phyloP scores from a whole-genome alignment of 2,888 invertebrate genomes.

The Eupithecia exiguata region DNA sequence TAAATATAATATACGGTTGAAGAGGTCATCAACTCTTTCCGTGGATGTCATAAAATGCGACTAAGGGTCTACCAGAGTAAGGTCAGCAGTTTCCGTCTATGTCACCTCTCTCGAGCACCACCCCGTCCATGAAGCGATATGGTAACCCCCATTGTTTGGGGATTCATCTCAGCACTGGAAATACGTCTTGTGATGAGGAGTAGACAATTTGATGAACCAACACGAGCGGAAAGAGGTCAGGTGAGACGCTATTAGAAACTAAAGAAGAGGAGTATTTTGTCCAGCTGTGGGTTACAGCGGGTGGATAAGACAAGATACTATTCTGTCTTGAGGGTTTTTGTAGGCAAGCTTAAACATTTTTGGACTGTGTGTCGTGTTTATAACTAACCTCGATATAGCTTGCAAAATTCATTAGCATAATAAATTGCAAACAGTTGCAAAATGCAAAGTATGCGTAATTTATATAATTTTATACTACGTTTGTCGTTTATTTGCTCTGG shows the following conservation, averaged over 20 bases:
- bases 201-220: too few species aligned
- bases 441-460: slow-evolving; percentile 45
- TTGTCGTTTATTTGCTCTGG: slow-evolving; percentile 19
- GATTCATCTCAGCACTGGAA: too few species aligned
- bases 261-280: not conserved
- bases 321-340: too few species aligned
- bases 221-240: not conserved
- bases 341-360: not conserved
- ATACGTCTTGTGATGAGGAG: too few species aligned
- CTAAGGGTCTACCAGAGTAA: too few species aligned
- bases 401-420: slow-evolving; percentile 58
- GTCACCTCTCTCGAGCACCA: too few species aligned
- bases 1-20: too few species aligned
- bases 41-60: too few species aligned
- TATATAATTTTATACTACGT: slow-evolving; percentile 22
- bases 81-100: too few species aligned
- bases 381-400: slow-evolving; percentile 56
- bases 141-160: too few species aligned
- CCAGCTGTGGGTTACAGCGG: not conserved
- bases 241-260: not conserved
- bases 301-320: not conserved
- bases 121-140: too few species aligned
- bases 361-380: slow-evolving; percentile 47
- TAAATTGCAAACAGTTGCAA: slow-evolving; percentile 56
- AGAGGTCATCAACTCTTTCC: too few species aligned